Evolutionary conservation across 2,797 vertebrate species (phyloP).

Genomic region (Cossypha caffra): DNA sequence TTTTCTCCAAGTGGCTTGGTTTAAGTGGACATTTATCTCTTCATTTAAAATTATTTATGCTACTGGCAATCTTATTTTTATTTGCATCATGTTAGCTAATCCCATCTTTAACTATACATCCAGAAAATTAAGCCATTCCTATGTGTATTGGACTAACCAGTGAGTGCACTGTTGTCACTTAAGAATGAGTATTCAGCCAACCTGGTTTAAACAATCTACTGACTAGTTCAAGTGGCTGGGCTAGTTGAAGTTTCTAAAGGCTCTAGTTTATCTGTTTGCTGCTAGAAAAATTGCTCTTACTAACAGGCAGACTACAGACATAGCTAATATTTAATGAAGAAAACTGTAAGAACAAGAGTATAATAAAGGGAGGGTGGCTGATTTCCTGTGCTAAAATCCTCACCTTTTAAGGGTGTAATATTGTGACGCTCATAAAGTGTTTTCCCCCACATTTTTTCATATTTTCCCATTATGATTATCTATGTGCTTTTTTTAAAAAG

Average conservation of each 20-base stretch:
- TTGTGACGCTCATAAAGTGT: not conserved
- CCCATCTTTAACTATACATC: not conserved
- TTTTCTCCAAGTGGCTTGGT: not conserved
- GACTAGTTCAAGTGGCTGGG: not conserved
- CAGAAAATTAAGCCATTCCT: not conserved
- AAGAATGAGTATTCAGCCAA: not conserved
- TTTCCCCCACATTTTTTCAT: not conserved
- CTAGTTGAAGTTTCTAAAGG: not conserved
- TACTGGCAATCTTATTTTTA: not conserved
- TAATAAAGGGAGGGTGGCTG: not conserved
- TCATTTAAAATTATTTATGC: not conserved
- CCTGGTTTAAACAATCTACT: not conserved
- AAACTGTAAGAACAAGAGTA: not conserved
- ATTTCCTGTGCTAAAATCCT: not conserved
- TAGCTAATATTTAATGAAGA: not conserved
- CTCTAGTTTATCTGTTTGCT: not conserved
- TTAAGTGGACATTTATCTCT: not conserved
- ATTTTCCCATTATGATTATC: not conserved
- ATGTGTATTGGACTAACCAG: not conserved
- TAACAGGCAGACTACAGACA: not conserved
- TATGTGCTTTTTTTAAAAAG: rapidly evolving
- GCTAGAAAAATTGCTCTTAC: not conserved
- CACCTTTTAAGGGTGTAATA: not conserved
- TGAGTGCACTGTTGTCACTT: not conserved
- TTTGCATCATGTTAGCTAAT: not conserved